Base-by-base conservation (phyloP, 1,140 invertebrate species). In the Drosophila pallidifrons region DNA sequence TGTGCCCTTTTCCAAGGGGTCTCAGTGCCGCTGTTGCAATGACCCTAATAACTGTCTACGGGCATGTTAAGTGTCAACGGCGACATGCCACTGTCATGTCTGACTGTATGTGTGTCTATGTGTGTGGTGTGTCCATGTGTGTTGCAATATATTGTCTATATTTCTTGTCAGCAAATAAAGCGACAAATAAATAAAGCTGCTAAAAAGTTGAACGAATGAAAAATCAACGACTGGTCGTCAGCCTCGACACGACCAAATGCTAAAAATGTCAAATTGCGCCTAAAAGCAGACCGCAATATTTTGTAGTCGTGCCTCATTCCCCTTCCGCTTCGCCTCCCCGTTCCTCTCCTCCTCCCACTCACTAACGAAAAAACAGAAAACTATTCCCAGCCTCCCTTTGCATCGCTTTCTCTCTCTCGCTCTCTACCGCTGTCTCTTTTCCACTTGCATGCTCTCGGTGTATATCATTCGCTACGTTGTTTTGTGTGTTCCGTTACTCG, bases 11-110 rank as follows among this genome's bases (percentile, higher is more conserved):
- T 75, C 54, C 30, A 38, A 52, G 10, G 13, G 30, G 30, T 28
- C 54, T 57, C 60, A 49, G 32, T 41, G 52, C 54, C 55, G 28
- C 35, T 54, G 60, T 60, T 77, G 74, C 77, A 80, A 80, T 80
- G 77, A 88, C 83, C 83, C 83, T 88, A 88, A 88, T 88, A 88
- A 88, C 83, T 88, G 83, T 88, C 83, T 88, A 89, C 81, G 85
- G 85, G 81, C 83, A 88, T 88, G 83, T 88, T 88, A 88, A 89
- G 85, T 88, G 85, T 88, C 85, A 89, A 85, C 85, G 77, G 65
- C 85, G 85, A 88, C 83, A 88, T 89, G 82, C 70, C 72, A 74
- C 79, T 86, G 82, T 86, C 82, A 86, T 86, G 79, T 79, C 66
- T 57, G 15, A 66, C 49, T 65, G 45, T 69, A 32, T 41, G 41